Evolutionary conservation across 2,888 invertebrate genomes (phyloP), one percentile per base, ranked within the genome.

Genomic region (Drosophila diplacantha): DNA sequence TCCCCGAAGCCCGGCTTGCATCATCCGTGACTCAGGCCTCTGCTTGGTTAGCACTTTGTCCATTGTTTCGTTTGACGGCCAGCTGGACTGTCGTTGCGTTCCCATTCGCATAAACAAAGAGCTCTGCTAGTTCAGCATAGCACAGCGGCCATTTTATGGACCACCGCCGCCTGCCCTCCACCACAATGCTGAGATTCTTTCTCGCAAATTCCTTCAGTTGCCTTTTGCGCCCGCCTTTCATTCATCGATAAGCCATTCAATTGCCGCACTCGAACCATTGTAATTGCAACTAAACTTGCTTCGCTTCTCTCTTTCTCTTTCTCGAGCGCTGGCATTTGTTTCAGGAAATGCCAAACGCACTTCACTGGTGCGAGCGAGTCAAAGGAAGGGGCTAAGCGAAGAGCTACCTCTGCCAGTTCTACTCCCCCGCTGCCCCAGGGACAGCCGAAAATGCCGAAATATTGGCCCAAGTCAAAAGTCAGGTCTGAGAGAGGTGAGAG

Each of bases 61-160:
- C 71, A 67, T 81, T 73, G 76, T 77, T 77, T 60, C 53, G 56
- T 55, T 34, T 20, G 26, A 32, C 39, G 34, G 53, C 37, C 55
- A 39, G 32, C 53, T 53, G 52, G 69, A 53, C 46, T 69, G 60
- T 80, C 72, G 74, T 74, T 77, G 70, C 83, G 76, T 74, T 53
- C 71, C 66, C 78, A 74, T 78, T 77, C 73, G 68, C 79, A 70
- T 70, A 73, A 78, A 81, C 81, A 81, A 83, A 83, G 75, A 82
- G 77, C 57, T 53, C 56, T 35, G 51, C 35, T 52, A 54, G 54
- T 54, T 54, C 44, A 35, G 32, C 55, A 51, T 29, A 65, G 66
- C 54, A 37, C 22, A 50, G 67, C 69, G 52, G 54, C 60, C 57
- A 74, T 67, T 74, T 58, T 44, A 68, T 50, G 49, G 29, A 34